A percentile compares a stretch with the other conserved stretches of the same genome.
Conservation (phyloP, 2,888 invertebrate genomes). For the Shargacucullia verbasci region DNA sequence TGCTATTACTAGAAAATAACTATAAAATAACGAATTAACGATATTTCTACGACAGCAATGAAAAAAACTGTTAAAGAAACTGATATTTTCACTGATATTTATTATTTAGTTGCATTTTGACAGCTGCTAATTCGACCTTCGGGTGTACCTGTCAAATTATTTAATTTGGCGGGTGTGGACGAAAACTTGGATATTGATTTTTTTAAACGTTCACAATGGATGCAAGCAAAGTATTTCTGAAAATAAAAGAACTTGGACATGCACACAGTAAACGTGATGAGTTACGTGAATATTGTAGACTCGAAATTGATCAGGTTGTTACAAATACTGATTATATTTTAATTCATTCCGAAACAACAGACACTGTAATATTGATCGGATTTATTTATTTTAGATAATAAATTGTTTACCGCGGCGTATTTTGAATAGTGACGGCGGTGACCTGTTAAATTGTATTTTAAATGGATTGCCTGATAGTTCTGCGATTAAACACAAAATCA, state of each 20-base stretch:
- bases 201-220: too few relatives aligned
- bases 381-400: constrained; percentile 67
- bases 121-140: too few relatives aligned
- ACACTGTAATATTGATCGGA: not conserved
- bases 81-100: too few relatives aligned
- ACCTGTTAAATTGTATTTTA: constrained; percentile 74
- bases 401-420: constrained; percentile 72
- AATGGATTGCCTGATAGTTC: constrained; percentile 74
- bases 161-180: constrained; percentile 39
- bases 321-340: too few relatives aligned
- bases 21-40: too few relatives aligned
- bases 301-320: constrained; percentile 72
- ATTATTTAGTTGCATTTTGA: too few relatives aligned
- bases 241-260: constrained; percentile 75
- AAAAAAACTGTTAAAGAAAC: too few relatives aligned
- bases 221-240: constrained; percentile 62
- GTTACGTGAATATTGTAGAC: constrained; percentile 71
- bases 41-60: too few relatives aligned
- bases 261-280: constrained; percentile 72
- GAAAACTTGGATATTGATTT: too few relatives aligned
- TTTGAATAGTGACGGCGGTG: constrained; percentile 75
- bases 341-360: too few relatives aligned
- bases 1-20: too few relatives aligned
- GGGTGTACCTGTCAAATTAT: too few relatives aligned
- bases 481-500: constrained; percentile 65